A percentile compares a stretch with the other conserved stretches of the same genome.
These are phyloP conservation scores for Sarcophaga bullata DNA, from an alignment of 1,140 invertebrate genomes.

Conservation along the genomic window DNA sequence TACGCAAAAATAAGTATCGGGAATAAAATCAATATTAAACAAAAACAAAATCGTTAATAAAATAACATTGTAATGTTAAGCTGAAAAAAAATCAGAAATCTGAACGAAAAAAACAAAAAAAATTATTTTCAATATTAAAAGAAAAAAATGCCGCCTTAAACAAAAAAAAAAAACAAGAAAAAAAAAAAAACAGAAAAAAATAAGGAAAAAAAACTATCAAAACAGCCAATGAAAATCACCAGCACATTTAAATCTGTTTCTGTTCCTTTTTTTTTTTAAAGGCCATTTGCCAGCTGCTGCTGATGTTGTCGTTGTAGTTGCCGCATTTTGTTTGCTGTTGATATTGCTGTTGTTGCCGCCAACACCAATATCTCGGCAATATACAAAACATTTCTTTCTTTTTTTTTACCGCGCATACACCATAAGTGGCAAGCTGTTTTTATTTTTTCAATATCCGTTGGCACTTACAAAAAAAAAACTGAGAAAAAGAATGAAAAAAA, in stretches of 20 bases:
- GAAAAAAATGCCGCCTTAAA: slow-evolving; percentile 26
- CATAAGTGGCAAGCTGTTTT: slow-evolving; percentile 36
- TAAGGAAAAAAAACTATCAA: slow-evolving; percentile 38
- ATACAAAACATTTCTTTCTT: slow-evolving; percentile 25
- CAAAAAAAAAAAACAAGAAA: too few species aligned
- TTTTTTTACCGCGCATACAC: too few species aligned
- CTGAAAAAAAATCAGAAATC: not conserved
- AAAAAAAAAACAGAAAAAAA: too few species aligned
- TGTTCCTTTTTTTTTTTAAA: slow-evolving; percentile 18
- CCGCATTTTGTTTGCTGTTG: not conserved
- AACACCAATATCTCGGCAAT: slow-evolving; percentile 25
- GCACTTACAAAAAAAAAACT: not conserved
- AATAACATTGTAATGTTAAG: not conserved
- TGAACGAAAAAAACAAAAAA: not conserved
- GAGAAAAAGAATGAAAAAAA: too few species aligned
- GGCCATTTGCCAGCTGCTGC: slow-evolving; percentile 34
- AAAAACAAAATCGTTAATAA: not conserved
- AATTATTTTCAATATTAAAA: not conserved
- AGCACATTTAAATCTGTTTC: slow-evolving; percentile 34
- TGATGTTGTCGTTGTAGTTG: slow-evolving; percentile 1
- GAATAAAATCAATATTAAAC: slow-evolving; percentile 14
- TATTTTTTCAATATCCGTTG: slow-evolving; percentile 6
- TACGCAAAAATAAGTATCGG: slow-evolving; percentile 16
- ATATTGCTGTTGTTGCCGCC: slow-evolving; percentile 10
- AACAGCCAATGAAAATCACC: slow-evolving; percentile 39